Conservation (phyloP, 2,113 vertebrate species). For the Saccopteryx leptura region DNA sequence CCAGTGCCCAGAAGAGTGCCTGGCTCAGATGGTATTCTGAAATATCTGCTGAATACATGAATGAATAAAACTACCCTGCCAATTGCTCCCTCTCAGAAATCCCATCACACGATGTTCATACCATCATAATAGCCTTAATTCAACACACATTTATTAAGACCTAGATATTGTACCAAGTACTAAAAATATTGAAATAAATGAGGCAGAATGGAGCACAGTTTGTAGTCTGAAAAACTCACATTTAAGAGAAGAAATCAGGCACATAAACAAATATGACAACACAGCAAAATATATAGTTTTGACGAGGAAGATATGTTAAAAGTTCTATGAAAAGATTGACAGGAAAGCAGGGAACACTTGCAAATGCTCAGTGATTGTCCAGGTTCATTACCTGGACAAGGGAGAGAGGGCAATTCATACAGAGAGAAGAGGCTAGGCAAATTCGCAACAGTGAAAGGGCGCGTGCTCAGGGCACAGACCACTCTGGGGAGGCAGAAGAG, state of each 20-base stretch:
- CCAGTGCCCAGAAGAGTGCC: not conserved
- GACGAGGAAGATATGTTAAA: not conserved
- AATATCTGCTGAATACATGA: not conserved
- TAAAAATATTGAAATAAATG: not conserved
- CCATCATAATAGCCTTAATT: not conserved
- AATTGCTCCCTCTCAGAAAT: not conserved
- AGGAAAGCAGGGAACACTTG: not conserved
- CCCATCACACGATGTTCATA: not conserved
- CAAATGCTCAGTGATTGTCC: not conserved
- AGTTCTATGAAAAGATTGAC: not conserved
- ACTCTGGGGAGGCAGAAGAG: not conserved
- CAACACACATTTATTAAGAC: conserved; percentile 13
- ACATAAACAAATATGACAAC: not conserved
- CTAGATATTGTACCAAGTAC: not conserved
- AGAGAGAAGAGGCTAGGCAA: not conserved
- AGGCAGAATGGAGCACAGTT: not conserved
- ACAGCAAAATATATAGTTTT: not conserved
- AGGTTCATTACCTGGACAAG: not conserved
- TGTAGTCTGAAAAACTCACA: conserved; percentile 1
- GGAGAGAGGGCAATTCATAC: not conserved
- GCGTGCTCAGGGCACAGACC: not conserved
- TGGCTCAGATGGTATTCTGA: not conserved
- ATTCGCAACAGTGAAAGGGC: not conserved
- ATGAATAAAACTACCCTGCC: not conserved
- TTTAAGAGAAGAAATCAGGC: not conserved